Evolutionary conservation across 1,140 invertebrate species (phyloP), one percentile per base, ranked within the genome.

Genomic region (Cepaea nemoralis): DNA sequence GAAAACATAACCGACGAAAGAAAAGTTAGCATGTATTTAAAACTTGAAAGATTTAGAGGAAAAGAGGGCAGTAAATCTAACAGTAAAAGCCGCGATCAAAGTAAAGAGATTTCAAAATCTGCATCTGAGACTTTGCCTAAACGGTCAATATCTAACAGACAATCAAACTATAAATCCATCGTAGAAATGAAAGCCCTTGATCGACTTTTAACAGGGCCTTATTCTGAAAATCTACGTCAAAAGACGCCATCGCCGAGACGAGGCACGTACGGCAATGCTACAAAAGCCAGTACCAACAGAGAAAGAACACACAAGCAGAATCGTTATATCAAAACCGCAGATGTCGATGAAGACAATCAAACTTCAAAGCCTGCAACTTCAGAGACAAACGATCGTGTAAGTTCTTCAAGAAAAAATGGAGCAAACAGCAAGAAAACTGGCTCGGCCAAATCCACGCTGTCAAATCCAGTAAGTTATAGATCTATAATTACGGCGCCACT

Each of bases 171-270:
- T 37, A 35, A 71, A 37, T 39, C 69, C 24, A 45, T 71, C 24
- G 37, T 27, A 10, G 73, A 75, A 50, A 75, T 75, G 73, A 75
- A 33, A 75, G 73, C 42, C 40, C 48, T 75, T n/a, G 73, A 75
- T 37, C 39, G 73, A 22, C 33, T 75, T 48, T 5, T 22, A 50
- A 24, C 31, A 6, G 73, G 73, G 31, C 73, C 73, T 27, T 75
- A 75, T 50, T 75, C 73, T 0, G 39, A 75, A 16, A 75, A n/a
- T 50, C 33, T 31, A n/a, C 48, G 6, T 31, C 19, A 50, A 12
- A 75, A 75, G 27, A 40, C 45, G 5, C 16, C 40, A 50, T 75
- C 73, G 1, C 73, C 73, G 19, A 75, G 73, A 75, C 48, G 27
- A 1, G 12, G 40, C 19, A 48, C 73, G 19, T 35, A 35, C 33